Conservation (phyloP, 1,140 invertebrate genomes). For the Temnothorax longispinosus region DNA sequence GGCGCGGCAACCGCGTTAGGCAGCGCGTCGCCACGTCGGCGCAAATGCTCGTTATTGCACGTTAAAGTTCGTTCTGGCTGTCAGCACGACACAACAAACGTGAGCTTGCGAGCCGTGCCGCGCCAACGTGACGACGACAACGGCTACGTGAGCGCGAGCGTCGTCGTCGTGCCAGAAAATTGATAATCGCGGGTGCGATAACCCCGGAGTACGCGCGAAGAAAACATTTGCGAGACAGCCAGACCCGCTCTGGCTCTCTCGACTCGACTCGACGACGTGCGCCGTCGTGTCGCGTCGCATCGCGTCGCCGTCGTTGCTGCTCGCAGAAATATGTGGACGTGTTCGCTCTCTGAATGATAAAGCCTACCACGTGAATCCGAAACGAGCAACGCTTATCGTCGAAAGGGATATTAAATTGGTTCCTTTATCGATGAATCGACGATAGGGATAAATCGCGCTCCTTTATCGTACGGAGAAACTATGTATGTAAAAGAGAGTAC, state of each 20-base stretch:
- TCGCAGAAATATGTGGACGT: not conserved
- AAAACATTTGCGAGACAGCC: conserved; percentile 46
- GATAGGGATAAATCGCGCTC: no score
- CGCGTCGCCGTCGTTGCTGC: not conserved
- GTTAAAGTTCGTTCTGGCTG: conserved; percentile 71
- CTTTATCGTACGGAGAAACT: no score
- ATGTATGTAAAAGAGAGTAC: no score
- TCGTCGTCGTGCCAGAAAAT: conserved; percentile 45
- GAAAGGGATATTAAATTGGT: not conserved
- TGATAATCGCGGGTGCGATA: conserved; percentile 56
- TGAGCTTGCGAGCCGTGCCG: conserved; percentile 40
- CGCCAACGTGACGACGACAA: conserved; percentile 45
- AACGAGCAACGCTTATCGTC: not conserved
- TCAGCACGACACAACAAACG: conserved; percentile 68
- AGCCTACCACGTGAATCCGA: not conserved
- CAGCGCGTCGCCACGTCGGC: conserved; percentile 67
- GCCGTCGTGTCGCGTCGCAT: not conserved
- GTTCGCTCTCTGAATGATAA: conserved; percentile 44
- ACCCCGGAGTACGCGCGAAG: conserved; percentile 25
- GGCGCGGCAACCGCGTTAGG: conserved; percentile 61
- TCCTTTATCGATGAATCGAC: no score
- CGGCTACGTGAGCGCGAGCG: conserved; percentile 34
- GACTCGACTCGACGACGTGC: not conserved
- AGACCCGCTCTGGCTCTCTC: not conserved
- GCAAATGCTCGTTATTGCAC: conserved; percentile 71